Evolutionary conservation across 2,797 vertebrate species (phyloP).

Genomic region (Thaleichthys pacificus): DNA sequence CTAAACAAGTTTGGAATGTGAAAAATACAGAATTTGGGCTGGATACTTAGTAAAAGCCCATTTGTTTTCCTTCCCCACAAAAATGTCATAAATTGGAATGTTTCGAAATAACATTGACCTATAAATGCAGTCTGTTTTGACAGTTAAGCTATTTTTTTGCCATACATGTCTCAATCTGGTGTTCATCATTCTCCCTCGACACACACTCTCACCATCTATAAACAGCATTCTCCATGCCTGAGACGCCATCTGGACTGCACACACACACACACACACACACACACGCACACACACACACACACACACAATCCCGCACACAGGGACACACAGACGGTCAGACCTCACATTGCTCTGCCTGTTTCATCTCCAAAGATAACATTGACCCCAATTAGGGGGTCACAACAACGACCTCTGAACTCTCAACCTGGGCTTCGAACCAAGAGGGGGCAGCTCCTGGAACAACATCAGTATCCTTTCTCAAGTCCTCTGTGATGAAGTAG

Average conservation of each 20-base stretch:
- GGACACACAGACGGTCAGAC: background rate
- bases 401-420: background rate
- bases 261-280: constrained; percentile 19
- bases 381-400: background rate
- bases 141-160: background rate
- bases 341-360: background rate
- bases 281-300: constrained; percentile 14
- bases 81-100: background rate
- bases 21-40: background rate
- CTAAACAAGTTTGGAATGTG: constrained; percentile 8
- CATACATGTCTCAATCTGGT: constrained; percentile 21
- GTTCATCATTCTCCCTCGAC: constrained; percentile 44
- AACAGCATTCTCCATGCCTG: constrained; percentile 68
- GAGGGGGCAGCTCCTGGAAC: background rate
- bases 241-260: constrained; percentile 51
- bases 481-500: no score
- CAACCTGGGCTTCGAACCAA: background rate
- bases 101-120: constrained; percentile 7
- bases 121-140: constrained; percentile 16
- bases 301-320: background rate
- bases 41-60: no score
- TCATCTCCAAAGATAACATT: background rate
- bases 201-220: constrained; percentile 53
- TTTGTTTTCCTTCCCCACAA: background rate
- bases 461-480: background rate